A percentile compares a stretch with the other conserved stretches of the same genome.
These are phyloP conservation scores for Arge pagana DNA, from an alignment of 2,888 invertebrate genomes.

Conservation along the genomic window DNA sequence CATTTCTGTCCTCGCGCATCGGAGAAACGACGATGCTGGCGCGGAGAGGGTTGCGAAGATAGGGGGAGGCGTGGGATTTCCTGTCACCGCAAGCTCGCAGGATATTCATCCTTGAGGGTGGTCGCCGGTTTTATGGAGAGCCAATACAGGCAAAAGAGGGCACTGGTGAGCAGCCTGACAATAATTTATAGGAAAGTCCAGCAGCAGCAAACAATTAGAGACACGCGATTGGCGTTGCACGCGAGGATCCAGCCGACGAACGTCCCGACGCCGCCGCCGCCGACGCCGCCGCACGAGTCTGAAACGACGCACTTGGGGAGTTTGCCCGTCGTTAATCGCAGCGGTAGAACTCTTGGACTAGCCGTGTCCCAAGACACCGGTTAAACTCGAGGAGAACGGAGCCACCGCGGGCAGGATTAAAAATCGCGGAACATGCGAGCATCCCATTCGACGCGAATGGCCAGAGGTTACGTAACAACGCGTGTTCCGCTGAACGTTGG, in stretches of 20 bases:
- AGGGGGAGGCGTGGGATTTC: slow-evolving; percentile 28
- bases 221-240: slow-evolving; percentile 36
- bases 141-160: neutral
- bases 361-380: too few species aligned
- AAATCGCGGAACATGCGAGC: neutral
- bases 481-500: neutral
- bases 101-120: slow-evolving; percentile 2
- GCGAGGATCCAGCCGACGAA: slow-evolving; percentile 17
- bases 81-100: slow-evolving; percentile 24
- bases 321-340: slow-evolving; percentile 1
- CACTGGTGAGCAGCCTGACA: slow-evolving; percentile 26
- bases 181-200: slow-evolving; percentile 38
- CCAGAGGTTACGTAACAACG: neutral
- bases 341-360: neutral
- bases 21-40: too few species aligned
- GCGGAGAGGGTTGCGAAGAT: too few species aligned
- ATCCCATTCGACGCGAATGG: too few species aligned
- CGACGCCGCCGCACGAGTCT: slow-evolving; percentile 1
- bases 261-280: neutral
- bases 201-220: slow-evolving; percentile 36
- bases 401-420: neutral
- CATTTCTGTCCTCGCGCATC: too few species aligned
- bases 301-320: slow-evolving; percentile 6
- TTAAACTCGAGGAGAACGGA: too few species aligned
- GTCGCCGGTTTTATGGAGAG: slow-evolving; percentile 1